phyloP scores from a whole-genome alignment of 2,113 vertebrate species.

The Gasterosteus aculeatus region DNA sequence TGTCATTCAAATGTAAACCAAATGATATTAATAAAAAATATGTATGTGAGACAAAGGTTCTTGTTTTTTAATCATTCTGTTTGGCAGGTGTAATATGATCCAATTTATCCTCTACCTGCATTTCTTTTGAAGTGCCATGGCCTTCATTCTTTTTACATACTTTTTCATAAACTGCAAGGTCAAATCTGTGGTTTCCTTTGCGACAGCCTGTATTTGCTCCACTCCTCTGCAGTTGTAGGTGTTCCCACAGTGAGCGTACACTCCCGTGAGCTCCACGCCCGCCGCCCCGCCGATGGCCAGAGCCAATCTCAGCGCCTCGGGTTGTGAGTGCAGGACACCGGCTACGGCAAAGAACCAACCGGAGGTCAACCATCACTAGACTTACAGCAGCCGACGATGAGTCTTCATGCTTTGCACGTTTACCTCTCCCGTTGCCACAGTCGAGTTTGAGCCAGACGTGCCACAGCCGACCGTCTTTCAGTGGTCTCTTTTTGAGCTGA shows the following conservation, averaged over 20 bases:
- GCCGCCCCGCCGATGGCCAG: conserved; percentile 61
- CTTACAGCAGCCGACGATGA: not conserved
- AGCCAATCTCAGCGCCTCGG: conserved; percentile 76
- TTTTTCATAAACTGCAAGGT: conserved; percentile 82
- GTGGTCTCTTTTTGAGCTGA: conserved; percentile 66
- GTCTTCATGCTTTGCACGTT: not conserved
- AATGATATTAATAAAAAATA: not conserved
- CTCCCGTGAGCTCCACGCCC: conserved; percentile 79
- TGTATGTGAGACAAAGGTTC: not conserved
- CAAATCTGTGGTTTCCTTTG: conserved; percentile 77
- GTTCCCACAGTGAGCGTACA: conserved; percentile 88
- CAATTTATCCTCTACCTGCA: not conserved
- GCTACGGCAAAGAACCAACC: conserved; percentile 60
- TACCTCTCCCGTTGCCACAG: conserved; percentile 85
- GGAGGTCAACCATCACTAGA: not conserved
- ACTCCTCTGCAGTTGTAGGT: conserved; percentile 81
- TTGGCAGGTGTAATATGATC: not conserved
- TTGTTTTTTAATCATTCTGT: not conserved
- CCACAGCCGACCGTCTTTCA: conserved; percentile 77
- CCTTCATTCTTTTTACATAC: conserved; percentile 65
- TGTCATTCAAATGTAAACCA: not conserved
- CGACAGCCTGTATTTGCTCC: conserved; percentile 78
- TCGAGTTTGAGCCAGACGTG: conserved; percentile 87
- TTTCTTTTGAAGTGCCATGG: not conserved
- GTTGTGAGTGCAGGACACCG: conserved; percentile 78